phyloP scores from a whole-genome alignment of 1,140 invertebrate species.

The Apocrypta bakeri region DNA sequence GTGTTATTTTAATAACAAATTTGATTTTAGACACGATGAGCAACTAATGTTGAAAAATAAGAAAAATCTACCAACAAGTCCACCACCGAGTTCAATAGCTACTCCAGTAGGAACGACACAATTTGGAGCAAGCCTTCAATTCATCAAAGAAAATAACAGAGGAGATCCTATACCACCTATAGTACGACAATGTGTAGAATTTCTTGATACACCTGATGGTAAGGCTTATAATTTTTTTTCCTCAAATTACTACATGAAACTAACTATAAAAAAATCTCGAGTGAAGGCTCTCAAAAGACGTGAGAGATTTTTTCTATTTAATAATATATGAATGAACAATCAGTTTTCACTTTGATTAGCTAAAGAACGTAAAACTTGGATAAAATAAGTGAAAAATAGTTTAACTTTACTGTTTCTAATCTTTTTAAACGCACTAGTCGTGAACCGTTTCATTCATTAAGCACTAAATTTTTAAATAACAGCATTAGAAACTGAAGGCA shows the following conservation, averaged over 20 bases:
- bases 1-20: too few species aligned
- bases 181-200: constrained; percentile 91
- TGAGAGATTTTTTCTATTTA: too few species aligned
- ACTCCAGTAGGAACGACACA: constrained; percentile 83
- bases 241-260: background rate
- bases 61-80: constrained; percentile 69
- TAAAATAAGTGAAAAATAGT: background rate
- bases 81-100: constrained; percentile 66
- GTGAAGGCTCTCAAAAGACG: background rate
- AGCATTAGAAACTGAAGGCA: constrained; percentile 96
- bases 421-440: too few species aligned
- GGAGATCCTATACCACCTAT: constrained; percentile 90
- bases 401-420: background rate
- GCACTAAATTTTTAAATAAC: constrained; percentile 52
- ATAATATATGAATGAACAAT: too few species aligned
- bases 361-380: background rate
- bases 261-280: background rate
- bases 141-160: constrained; percentile 91
- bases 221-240: constrained; percentile 61
- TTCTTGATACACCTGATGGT: constrained; percentile 91
- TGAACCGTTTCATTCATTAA: background rate
- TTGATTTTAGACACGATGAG: constrained; percentile 80
- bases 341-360: background rate
- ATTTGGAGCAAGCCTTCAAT: constrained; percentile 93
- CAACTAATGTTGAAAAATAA: constrained; percentile 79